These are phyloP conservation scores for Prosapia bicincta DNA, from an alignment of 2,888 invertebrate species.

Conservation along the genomic window DNA sequence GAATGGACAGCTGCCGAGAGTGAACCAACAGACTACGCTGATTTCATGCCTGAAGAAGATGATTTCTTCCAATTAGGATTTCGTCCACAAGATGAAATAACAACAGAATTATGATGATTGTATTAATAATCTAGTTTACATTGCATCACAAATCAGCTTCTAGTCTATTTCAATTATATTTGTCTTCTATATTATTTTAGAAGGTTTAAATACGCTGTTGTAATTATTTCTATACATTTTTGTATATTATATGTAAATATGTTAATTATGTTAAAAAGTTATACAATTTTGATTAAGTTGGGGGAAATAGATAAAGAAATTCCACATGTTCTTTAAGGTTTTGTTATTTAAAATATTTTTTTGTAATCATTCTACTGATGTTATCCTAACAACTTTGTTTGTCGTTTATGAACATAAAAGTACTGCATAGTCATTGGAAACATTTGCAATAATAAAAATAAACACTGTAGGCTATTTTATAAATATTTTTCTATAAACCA, in stretches of 20 bases:
- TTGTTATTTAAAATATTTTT: no score
- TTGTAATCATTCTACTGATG: no score
- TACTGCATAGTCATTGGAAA: no score
- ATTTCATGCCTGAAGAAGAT: slow-evolving; percentile 54
- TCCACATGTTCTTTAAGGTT: no score
- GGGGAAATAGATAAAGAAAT: no score
- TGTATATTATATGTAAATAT: neutral
- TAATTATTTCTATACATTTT: neutral
- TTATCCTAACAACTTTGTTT: no score
- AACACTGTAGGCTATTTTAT: no score
- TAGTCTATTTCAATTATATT: neutral
- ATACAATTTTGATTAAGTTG: no score
- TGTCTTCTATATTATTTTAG: neutral
- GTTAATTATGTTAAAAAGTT: no score
- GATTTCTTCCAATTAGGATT: slow-evolving; percentile 81
- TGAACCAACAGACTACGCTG: slow-evolving; percentile 40
- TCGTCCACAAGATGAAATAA: slow-evolving; percentile 84
- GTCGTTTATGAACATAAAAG: no score
- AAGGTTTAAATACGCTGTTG: neutral
- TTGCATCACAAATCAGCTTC: neutral
- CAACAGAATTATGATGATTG: slow-evolving; percentile 66
- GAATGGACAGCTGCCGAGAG: slow-evolving; percentile 45
- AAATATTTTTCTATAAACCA: no score
- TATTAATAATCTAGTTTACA: neutral
- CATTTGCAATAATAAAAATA: no score